Base-by-base conservation (phyloP, 1,140 invertebrate species). In the Wiebesia pumilae region DNA sequence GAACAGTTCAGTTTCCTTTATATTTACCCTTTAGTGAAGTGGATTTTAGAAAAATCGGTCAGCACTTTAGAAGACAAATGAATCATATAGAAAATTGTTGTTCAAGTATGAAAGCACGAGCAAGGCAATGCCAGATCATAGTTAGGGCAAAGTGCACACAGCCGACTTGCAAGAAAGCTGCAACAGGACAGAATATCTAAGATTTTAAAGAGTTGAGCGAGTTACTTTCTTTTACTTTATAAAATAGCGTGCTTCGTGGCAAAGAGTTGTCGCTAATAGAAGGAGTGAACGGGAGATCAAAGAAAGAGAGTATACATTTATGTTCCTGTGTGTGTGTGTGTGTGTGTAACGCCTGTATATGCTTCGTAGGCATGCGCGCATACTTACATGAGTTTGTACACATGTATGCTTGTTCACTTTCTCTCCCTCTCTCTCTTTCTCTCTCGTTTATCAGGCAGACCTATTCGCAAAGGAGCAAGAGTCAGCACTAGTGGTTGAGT, bases 221-320 rank as follows among this genome's bases (percentile, higher is more conserved):
- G 0, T 3, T n/a, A 19, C 9, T 16, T n/a, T 30, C 35, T 21
- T 12, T 30, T 30, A 33, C 12, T n/a, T 67, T 67, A 14, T 24
- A 27, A n/a, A 24, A n/a, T 67, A 67, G 14, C 67, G 67, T 35
- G 33, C 10, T 38, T 71, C 33, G 33, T 71, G 38, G 2, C 12
- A 33, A 38, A 3, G 67, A 71, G 67, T 38, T 51, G 83, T 47
- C 43, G 40, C 33, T 24, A 19, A 62, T 27, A 35, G 27, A 51
- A 30, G 43, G 6, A 4, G 54, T 73, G 33, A 38, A 51, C 73
- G 21, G 54, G 67, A 81, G n/a, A 51, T 30, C 30, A 81, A 54
- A 84, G 81, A 83, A 47, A 87, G 81, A 88, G 83, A 79, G 6
- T 33, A 35, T 16, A 14, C 3, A 35, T 27, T 27, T 12, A 35